phyloP scores from a whole-genome alignment of 2,113 vertebrate species.

The Syngnathus scovelli region DNA sequence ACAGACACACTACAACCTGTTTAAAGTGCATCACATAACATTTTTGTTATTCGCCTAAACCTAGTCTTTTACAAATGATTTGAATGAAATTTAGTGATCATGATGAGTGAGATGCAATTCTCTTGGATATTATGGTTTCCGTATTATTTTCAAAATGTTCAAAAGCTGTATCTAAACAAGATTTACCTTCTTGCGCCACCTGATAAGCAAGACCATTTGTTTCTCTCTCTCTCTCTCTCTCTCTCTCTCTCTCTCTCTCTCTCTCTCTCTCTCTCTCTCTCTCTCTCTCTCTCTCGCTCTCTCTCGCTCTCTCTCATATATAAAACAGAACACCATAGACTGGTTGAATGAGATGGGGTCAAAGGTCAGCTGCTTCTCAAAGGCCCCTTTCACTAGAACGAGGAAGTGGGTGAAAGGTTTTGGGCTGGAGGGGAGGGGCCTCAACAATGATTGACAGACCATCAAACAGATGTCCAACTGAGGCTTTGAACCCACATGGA shows the following conservation, averaged over 20 bases:
- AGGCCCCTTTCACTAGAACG: constrained; percentile 16
- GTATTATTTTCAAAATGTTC: neutral
- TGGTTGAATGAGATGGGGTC: constrained; percentile 2
- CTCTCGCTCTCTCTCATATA: neutral
- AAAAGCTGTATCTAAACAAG: neutral
- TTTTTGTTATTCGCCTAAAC: neutral
- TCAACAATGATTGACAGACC: constrained; percentile 59
- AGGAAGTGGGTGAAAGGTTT: constrained; percentile 59
- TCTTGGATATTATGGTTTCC: neutral
- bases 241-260: too few relatives aligned
- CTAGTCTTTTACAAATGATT: neutral
- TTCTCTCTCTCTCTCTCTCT: neutral
- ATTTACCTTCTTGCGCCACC: neutral
- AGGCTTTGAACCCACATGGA: constrained; percentile 10
- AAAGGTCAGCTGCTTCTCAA: constrained; percentile 23
- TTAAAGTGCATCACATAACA: too few relatives aligned
- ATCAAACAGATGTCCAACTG: constrained; percentile 14
- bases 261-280: neutral
- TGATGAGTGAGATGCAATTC: neutral
- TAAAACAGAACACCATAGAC: neutral
- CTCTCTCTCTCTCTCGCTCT: neutral
- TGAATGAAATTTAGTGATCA: neutral
- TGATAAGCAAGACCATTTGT: neutral
- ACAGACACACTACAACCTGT: too few relatives aligned
- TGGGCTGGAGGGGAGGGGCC: constrained; percentile 16